phyloP scores from a whole-genome alignment of 2,113 vertebrate species.

The Poicephalus gulielmi region DNA sequence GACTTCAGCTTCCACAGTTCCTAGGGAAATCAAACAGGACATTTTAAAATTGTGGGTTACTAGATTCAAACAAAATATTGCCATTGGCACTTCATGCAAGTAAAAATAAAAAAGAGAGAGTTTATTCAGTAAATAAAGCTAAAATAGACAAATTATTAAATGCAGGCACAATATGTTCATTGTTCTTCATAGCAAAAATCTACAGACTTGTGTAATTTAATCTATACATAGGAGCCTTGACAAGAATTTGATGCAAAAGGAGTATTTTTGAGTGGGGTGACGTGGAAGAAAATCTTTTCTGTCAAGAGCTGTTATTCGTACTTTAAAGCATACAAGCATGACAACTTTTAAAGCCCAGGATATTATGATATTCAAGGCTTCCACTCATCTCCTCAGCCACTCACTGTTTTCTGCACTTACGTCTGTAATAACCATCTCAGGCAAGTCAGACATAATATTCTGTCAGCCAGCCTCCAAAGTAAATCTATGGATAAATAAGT shows the following conservation, averaged over 20 bases:
- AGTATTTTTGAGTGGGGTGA: not conserved
- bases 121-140: not conserved
- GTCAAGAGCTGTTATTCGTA: not conserved
- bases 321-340: not conserved
- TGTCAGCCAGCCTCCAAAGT: not conserved
- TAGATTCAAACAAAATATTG: not conserved
- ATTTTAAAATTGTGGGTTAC: not conserved
- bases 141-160: not conserved
- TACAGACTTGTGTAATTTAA: not conserved
- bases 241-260: not conserved
- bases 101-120: not conserved
- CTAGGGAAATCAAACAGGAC: not conserved
- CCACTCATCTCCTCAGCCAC: not conserved
- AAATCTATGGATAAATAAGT: not conserved
- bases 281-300: not conserved
- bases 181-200: not conserved
- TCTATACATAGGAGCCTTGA: not conserved
- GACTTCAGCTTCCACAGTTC: not conserved
- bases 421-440: not conserved
- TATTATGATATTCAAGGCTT: not conserved
- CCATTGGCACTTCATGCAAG: not conserved
- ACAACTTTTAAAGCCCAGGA: not conserved
- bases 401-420: not conserved
- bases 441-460: not conserved
- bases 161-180: not conserved